Evolutionary conservation across 2,888 invertebrate genomes (phyloP), one percentile per base, ranked within the genome.

Genomic region (Helleia helle): DNA sequence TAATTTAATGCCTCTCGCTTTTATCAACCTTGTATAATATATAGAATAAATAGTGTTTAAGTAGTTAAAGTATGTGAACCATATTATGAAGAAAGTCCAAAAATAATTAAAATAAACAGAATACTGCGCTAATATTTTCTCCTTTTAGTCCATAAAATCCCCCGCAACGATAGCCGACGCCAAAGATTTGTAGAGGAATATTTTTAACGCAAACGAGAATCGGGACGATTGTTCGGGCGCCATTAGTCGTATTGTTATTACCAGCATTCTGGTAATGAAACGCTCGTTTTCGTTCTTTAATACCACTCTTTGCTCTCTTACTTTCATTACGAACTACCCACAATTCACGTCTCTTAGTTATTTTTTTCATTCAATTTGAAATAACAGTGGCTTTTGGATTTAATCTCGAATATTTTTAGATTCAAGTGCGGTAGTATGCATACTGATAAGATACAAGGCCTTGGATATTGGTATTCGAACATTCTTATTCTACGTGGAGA

Each of bases 221-320:
- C 61, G 69, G n/a, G 71, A 70, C 60, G 69, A 73, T 77, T 67
- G 71, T 72, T 54, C 59, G 61, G 64, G 68, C 57, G 57, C 77
- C 74, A 79, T 84, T 84, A 81, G 69, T 68, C 63, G 73, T 79
- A 83, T 83, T 84, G 83, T 83, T 84, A 84, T 83, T 76, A 67
- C 76, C 71, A 60, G 68, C 72, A 74, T 77, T 77, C 61, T 65
- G 62, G 80, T 80, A 81, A 84, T 83, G 77, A 81, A 79, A 63
- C 69, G 76, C 71, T 75, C 81, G 75, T 81, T 81, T 73, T 73
- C 79, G 71, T 74, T 66, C 71, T 72, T 70, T 74, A 75, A 75
- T 77, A 77, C 73, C 59, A 73, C 69, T 72, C 65, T 76, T 71
- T 54, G 59, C 64, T 71, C 70, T 60, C 68, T 71, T 69, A 68